Base-by-base conservation (phyloP, 1,140 invertebrate species). In the Drosophila serrata region DNA sequence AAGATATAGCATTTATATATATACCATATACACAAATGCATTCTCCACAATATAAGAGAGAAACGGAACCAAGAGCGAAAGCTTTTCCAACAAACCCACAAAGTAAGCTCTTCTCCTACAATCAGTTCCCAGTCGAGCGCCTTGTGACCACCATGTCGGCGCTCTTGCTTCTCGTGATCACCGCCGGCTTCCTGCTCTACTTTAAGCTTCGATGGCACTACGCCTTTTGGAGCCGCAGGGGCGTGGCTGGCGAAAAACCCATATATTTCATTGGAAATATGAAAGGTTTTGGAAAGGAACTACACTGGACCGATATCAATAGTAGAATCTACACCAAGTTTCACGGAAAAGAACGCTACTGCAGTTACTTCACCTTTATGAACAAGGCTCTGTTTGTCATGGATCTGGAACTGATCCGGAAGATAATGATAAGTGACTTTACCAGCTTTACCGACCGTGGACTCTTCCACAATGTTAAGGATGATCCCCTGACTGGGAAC, bases 401-500 rank as follows among this genome's bases (percentile, higher is more conserved):
- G 45, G 91, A 92, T 31, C 24, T 85, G 17, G 82, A 93, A 35
- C 69, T 95, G n/a, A 88, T 94, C 4, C 93, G 93, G 53, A 81
- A 92, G 22, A 93, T 95, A 45, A 81, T 95, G 33, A 82, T 94
- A 9, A 94, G 93, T 31, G 94, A 95, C 75, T 95, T 95, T 74
- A 81, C 93, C 12, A 86, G 93, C 75, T 95, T 95, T 63, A 81
- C 93, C 49, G 93, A 94, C 69, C 87, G 93, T 9, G 93, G 93
- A 70, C 86, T 94, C 49, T 93, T 90, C 75, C 82, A 79, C 8
- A 93, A 93, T 56, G 93, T 93, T 11, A 81, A 93, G 2, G 86
- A 94, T 48, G 94, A 95, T 67, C 92, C 94, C 11, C 51, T 95
- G 17, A 91, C 92, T 7, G 93, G 90, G 24, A 93, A 94, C 79